These are phyloP conservation scores for Mustela lutreola DNA, from an alignment of 2,113 vertebrate genomes.

Conservation along the genomic window DNA sequence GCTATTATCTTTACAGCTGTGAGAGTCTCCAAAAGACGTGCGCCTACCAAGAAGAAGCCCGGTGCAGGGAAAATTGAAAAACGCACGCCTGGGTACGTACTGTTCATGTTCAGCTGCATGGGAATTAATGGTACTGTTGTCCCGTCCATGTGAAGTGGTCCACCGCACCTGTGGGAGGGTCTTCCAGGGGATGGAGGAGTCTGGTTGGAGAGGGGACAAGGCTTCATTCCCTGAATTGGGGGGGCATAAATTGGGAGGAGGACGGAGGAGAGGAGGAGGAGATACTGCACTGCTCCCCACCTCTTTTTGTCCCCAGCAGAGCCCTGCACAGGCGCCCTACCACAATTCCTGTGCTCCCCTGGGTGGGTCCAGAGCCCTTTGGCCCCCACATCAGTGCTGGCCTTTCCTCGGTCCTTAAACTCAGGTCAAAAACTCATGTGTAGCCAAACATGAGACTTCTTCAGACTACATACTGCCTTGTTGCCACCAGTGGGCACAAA, in stretches of 20 bases:
- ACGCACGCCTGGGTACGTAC: neutral
- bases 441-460: neutral
- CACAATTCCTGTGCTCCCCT: neutral
- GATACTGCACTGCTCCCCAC: too few species aligned
- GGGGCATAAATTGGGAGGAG: neutral
- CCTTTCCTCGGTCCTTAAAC: slow-evolving; percentile 42
- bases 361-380: neutral
- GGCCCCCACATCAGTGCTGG: neutral
- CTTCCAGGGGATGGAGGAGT: neutral
- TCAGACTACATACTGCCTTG: neutral
- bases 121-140: neutral
- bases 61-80: neutral
- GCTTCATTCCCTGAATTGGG: neutral
- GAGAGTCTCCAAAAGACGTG: neutral
- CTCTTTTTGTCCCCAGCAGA: too few species aligned
- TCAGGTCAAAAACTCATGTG: slow-evolving; percentile 29
- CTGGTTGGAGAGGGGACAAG: neutral
- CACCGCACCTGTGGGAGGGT: neutral
- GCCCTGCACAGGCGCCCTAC: too few species aligned
- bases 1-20: slow-evolving; percentile 37
- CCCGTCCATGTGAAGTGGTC: neutral
- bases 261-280: neutral
- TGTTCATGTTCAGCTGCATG: neutral
- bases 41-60: neutral
- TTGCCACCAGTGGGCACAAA: neutral